Evolutionary conservation across 2,797 vertebrate genomes (phyloP).

Genomic region (Acrossocheilus fasciatus): DNA sequence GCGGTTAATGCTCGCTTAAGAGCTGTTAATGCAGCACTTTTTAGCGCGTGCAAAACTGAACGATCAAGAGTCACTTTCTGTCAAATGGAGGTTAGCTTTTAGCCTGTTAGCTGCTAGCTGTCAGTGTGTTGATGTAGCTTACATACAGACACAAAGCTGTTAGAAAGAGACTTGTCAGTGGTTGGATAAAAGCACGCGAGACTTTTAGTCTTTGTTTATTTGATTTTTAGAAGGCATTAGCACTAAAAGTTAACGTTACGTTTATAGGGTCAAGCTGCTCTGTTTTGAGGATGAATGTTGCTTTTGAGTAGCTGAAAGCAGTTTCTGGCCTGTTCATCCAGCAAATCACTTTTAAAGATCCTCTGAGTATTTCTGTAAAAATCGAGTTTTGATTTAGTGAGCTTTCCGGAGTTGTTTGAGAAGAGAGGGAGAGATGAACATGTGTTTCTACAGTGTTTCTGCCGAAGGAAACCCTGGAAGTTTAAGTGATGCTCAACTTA

Average conservation of each 20-base stretch:
- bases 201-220: background rate
- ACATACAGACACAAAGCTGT: background rate
- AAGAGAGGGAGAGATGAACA: background rate
- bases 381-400: too few relatives aligned
- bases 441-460: background rate
- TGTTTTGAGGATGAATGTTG: background rate
- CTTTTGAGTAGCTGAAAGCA: background rate
- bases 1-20: background rate
- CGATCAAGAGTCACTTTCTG: conserved; percentile 25
- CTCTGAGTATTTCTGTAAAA: background rate
- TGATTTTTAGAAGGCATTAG: background rate
- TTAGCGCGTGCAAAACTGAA: background rate
- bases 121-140: conserved; percentile 37
- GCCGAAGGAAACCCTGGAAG: background rate
- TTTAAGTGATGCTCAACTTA: conserved; percentile 10
- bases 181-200: background rate
- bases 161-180: conserved; percentile 17
- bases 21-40: background rate
- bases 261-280: background rate
- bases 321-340: conserved; percentile 33
- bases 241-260: background rate
- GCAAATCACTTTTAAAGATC: background rate
- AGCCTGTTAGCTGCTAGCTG: conserved; percentile 43
- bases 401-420: background rate
- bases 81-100: conserved; percentile 60